Evolutionary conservation across 2,888 invertebrate genomes (phyloP), one percentile per base, ranked within the genome.

Genomic region (Drosophila cracens): DNA sequence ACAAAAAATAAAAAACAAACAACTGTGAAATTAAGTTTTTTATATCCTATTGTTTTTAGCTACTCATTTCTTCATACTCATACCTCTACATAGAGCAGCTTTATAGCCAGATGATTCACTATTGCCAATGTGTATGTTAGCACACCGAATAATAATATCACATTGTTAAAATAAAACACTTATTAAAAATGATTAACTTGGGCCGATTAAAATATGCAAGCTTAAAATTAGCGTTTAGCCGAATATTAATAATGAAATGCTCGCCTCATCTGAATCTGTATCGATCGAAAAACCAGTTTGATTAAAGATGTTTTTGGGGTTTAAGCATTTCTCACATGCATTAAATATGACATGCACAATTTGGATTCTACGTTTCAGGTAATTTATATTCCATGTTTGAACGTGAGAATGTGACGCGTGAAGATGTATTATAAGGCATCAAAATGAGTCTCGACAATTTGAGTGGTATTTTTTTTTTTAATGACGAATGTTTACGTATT

Each of bases 371-470:
- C 53, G 56, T 36, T 36, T 43, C 18, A 16, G 53, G 52, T 61
- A 71, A 48, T 71, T 61, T 54, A 38, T 61, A 49, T 46, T 38
- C 13, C 46, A 52, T 48, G 25, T 51, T 69, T 31, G 18, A 18
- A 25, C 21, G 56, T 54, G 46, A 13, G 25, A 48, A 31, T 31
- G 43, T 18, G 18, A 8, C 38, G 31, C 21, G 21, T 34, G 25
- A n/a, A 62, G 4, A 70, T 38, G 5, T 38, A 16, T 11, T 46
- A 33, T 59, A 18, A 33, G 13, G 21, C 43, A n/a, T 61, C 40
- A 40, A 25, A 51, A 63, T 58, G 59, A 64, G 21, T 46, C 31
- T 16, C 5, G 21, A 27, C 5, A 16, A 18, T 33, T 51, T 25
- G n/a, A 27, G 48, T 29, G 27, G 16, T 21, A 5, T 11, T 57